Base-by-base conservation (phyloP, 92 coral and sea anemone genomes). In the Siderastrea siderea region DNA sequence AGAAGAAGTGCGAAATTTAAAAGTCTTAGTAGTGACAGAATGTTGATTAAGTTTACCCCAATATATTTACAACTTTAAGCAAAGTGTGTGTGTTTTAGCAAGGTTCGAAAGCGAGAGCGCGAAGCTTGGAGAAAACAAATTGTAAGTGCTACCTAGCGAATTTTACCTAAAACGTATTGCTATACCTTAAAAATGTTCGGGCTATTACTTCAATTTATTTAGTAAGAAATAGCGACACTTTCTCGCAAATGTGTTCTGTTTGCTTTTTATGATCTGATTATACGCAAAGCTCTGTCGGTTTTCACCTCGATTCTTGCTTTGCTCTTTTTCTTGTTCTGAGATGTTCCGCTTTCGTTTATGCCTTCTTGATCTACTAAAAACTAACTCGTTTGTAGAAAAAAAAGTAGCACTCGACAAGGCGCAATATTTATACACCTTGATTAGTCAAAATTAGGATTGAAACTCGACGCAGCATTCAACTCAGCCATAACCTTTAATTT, bases 1-100 rank as follows among this genome's bases (percentile, higher is more conserved):
- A 71, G 87, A 83, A 74, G 77, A 81, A 72, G 62, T 63, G 44
- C 71, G 53, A 71, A 52, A 83, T 71, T 71, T 71, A 44, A 72
- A 53, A 45, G 87, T 38, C 61, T 50, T 73, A 2, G 78, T 17
- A 51, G 47, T 83, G 80, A 45, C 71, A 59, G 87, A 82, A 82
- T 82, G 58, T 59, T 82, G 79, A 70, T 72, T 70, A 70, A 71
- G 68, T 47, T 55, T 82, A 82, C 53, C 69, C 67, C 77, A 53
- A 71, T 82, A 57, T 71, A 60, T 82, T 55, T 81, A 66, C 58
- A 63, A 79, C 47, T 62, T 65, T 65, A 57, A 68, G 62, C 67
- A 70, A 81, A 81, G 53, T 53, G n/a, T 55, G 62, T 44, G 72
- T 2, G 11, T 17, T 4, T 12, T 19, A 52, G 45, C 53, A 68